phyloP scores from a whole-genome alignment of 30 jellyfish, hydroid and myxozoan genomes.

The Aurelia coerulea region DNA sequence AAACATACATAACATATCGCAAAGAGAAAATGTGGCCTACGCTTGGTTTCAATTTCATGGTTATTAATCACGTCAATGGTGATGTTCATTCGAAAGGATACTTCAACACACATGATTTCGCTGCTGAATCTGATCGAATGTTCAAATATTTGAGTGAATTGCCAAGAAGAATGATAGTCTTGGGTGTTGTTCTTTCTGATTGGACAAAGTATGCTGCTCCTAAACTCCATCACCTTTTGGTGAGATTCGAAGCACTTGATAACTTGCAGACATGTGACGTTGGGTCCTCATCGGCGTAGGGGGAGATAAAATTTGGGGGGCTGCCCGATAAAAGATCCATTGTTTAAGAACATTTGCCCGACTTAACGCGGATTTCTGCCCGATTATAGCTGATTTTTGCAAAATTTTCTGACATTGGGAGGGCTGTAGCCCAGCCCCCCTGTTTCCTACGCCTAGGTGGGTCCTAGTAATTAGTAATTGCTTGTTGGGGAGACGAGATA shows the following conservation, averaged over 20 bases:
- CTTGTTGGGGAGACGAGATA: no score
- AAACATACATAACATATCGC: constrained; percentile 5
- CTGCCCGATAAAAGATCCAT: no score
- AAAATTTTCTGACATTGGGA: no score
- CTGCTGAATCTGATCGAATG: not conserved
- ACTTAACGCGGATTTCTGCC: no score
- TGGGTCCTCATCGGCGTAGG: no score
- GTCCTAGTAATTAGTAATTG: no score
- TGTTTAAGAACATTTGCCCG: no score
- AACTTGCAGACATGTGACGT: no score
- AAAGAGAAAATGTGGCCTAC: not conserved
- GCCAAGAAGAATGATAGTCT: constrained; percentile 32
- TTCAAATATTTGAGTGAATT: not conserved
- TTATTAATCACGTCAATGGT: constrained; percentile 28
- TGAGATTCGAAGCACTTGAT: not conserved
- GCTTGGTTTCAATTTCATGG: constrained; percentile 20
- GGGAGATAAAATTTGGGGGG: no score
- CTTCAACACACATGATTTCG: constrained; percentile 6
- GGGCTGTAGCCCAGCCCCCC: no score
- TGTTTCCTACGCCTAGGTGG: no score
- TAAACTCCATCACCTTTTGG: not conserved
- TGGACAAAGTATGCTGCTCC: constrained; percentile 17
- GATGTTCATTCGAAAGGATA: not conserved
- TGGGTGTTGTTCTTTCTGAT: constrained; percentile 33
- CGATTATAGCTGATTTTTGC: no score